phyloP scores from a whole-genome alignment of 2,797 vertebrate genomes.

The Sitta carolinensis region DNA sequence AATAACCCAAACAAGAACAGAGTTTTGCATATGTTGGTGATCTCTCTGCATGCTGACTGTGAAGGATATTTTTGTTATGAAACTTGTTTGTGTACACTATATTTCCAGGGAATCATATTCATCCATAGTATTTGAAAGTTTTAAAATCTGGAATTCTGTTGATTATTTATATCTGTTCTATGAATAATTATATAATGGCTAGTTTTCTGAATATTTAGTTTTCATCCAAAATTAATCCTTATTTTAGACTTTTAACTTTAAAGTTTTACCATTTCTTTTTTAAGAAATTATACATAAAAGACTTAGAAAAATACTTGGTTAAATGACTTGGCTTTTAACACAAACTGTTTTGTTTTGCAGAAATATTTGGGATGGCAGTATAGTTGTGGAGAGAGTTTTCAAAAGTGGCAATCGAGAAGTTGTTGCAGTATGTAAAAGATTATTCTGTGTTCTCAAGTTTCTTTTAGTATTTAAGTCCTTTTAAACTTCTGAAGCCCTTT shows the following conservation, averaged over 20 bases:
- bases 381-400: slow-evolving; percentile 87
- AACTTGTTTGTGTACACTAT: neutral
- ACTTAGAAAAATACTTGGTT: neutral
- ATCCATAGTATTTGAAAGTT: neutral
- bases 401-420: slow-evolving; percentile 86
- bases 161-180: neutral
- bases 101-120: neutral
- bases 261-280: neutral
- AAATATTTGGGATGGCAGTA: slow-evolving; percentile 96
- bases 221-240: neutral
- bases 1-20: neutral
- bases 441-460: neutral
- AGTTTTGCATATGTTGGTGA: neutral
- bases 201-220: neutral
- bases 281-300: neutral
- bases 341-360: slow-evolving; percentile 73
- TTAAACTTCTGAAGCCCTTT: neutral
- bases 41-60: neutral
- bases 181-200: neutral
- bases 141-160: neutral
- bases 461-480: neutral
- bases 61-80: neutral
- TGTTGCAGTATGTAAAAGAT: slow-evolving; percentile 83
- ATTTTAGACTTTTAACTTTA: neutral
- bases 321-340: neutral